phyloP scores from a whole-genome alignment of 2,113 vertebrate genomes.

The Leptocoma aspasia region DNA sequence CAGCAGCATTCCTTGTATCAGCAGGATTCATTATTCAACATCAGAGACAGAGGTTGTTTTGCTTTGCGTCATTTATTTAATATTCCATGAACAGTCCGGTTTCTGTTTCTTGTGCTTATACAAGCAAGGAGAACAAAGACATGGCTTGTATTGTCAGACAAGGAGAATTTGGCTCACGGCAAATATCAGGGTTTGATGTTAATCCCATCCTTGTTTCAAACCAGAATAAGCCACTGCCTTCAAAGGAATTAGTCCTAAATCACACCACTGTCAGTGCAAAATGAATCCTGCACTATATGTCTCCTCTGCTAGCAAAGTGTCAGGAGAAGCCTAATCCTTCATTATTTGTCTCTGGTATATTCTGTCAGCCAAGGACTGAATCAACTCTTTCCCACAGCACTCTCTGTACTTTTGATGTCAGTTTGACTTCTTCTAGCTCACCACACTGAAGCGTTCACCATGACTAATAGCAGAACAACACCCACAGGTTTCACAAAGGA shows the following conservation, averaged over 20 bases:
- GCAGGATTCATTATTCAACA: not conserved
- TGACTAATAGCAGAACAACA: constrained; percentile 65
- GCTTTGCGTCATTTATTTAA: constrained; percentile 30
- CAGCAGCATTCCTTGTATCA: not conserved
- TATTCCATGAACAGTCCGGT: not conserved
- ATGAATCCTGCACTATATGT: not conserved
- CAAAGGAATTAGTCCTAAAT: constrained; percentile 29
- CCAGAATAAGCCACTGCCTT: not conserved
- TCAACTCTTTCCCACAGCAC: constrained; percentile 47
- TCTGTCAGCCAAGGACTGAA: constrained; percentile 17
- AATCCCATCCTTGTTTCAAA: constrained; percentile 40
- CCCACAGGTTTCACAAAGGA: constrained; percentile 66
- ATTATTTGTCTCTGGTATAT: not conserved
- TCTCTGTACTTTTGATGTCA: constrained; percentile 46
- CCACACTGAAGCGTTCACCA: constrained; percentile 11
- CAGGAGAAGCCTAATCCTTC: constrained; percentile 29
- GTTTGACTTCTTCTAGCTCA: constrained; percentile 47
- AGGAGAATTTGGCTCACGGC: not conserved
- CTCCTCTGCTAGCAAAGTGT: not conserved
- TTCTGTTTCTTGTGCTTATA: constrained; percentile 11
- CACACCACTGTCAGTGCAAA: not conserved
- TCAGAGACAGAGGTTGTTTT: not conserved
- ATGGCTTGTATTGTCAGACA: constrained; percentile 6
- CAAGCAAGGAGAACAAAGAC: constrained; percentile 30
- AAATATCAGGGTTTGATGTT: constrained; percentile 27